A percentile compares a stretch with the other conserved stretches of the same genome.
Evolutionary conservation across 1,140 invertebrate species (phyloP).

Genomic region (Sweltsa coloradensis): DNA sequence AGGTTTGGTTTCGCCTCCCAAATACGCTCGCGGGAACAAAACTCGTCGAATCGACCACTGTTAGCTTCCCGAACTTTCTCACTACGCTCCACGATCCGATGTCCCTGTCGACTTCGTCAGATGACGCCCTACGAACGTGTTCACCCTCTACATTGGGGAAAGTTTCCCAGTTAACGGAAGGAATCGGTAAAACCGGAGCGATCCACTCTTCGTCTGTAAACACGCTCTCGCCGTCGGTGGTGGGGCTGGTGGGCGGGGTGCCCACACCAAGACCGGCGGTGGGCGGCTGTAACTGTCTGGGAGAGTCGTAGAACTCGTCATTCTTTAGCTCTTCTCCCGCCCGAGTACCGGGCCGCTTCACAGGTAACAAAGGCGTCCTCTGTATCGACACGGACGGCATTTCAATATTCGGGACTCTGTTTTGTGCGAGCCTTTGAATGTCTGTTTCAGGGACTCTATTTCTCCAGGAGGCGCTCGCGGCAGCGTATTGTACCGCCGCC

Average conservation of each 20-base stretch:
- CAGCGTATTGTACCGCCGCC: constrained; percentile 1
- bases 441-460: not conserved
- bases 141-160: constrained; percentile 29
- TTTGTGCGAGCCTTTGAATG: not conserved
- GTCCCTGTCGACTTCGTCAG: constrained; percentile 37
- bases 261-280: constrained; percentile 17
- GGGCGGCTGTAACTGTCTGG: constrained; percentile 27
- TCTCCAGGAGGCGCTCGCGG: too few species aligned
- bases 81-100: constrained; percentile 41
- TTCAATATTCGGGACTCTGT: too few species aligned
- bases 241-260: constrained; percentile 35
- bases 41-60: constrained; percentile 28
- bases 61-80: constrained; percentile 40
- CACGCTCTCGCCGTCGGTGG: constrained; percentile 40
- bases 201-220: constrained; percentile 43
- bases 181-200: constrained; percentile 13
- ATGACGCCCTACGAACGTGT: constrained; percentile 27
- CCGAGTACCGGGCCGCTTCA: constrained; percentile 5
- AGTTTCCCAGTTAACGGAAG: constrained; percentile 39
- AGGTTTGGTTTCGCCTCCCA: not conserved
- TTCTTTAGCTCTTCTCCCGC: not conserved
- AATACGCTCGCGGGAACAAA: constrained; percentile 18
- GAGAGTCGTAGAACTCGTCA: constrained; percentile 39
- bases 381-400: too few species aligned
- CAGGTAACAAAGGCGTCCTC: not conserved